Conservation (phyloP, 2,113 vertebrate species). For the Ancistrus triradiatus region DNA sequence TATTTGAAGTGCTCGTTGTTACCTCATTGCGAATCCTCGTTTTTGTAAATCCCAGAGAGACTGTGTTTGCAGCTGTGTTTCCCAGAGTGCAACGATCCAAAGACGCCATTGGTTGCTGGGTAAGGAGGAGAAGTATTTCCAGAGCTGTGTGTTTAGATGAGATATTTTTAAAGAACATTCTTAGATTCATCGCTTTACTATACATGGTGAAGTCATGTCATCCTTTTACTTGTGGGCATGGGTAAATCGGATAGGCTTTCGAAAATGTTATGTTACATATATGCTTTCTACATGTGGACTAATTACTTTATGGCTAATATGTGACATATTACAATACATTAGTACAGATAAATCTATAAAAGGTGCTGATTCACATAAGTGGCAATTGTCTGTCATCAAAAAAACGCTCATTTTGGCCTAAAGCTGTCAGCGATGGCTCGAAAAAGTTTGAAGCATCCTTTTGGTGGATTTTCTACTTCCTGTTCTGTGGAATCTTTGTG, state of each 20-base stretch:
- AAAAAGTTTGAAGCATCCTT: conserved; percentile 5
- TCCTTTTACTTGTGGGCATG: background rate
- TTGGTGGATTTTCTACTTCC: conserved; percentile 71
- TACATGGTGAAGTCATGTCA: background rate
- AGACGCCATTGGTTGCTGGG: conserved; percentile 23
- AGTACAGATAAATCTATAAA: conserved; percentile 48
- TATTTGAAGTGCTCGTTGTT: conserved; percentile 54
- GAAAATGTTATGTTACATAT: conserved; percentile 60
- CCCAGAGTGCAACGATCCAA: conserved; percentile 47
- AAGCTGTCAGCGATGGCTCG: conserved; percentile 21
- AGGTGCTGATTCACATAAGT: conserved; percentile 43
- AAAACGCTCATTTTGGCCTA: conserved; percentile 37
- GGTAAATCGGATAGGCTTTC: conserved; percentile 36
- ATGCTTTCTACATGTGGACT: conserved; percentile 38
- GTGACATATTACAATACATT: conserved; percentile 38
- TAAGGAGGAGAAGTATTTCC: conserved; percentile 2
- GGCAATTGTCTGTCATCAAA: conserved; percentile 8
- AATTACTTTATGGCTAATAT: conserved; percentile 48
- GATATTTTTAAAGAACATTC: conserved; percentile 27
- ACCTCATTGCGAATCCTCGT: conserved; percentile 23
- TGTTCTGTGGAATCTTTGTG: conserved; percentile 69
- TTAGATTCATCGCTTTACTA: conserved; percentile 19
- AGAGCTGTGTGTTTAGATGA: conserved; percentile 30
- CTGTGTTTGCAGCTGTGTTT: conserved; percentile 45
- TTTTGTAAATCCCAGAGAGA: conserved; percentile 63